Evolutionary conservation across 1,140 invertebrate species (phyloP), one percentile per base, ranked within the genome.

Genomic region (Polypedilum pembai): DNA sequence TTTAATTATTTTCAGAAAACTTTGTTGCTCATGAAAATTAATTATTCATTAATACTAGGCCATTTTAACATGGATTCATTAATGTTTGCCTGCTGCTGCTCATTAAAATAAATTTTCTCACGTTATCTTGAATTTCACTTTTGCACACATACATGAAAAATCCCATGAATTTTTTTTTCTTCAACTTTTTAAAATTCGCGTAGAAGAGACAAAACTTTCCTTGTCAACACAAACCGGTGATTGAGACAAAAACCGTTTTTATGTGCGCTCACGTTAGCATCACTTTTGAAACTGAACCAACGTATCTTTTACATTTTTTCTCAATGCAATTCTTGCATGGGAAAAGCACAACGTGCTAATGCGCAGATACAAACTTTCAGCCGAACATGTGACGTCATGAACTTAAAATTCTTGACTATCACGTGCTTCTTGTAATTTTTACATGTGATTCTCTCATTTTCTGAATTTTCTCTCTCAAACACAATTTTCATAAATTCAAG

Each of bases 301-400:
- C n/a, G n/a, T n/a, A n/a, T n/a, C 1, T 56, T 12, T 15, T 56
- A 3, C 45, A 56, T n/a, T 4, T 56, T 56, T 12, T 56, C 12
- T n/a, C 45, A 56, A 56, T 56, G 17, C n/a, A 7, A 2, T 17
- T 18, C 63, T 21, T 8, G 65, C 17, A n/a, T 8, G 65, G 65
- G 20, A 69, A 10, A 18, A 8, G 8, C n/a, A 69, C 17, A 69
- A 21, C 17, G 8, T 69, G 7, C 4, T 10, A 18, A 0, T 69
- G 65, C 65, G 65, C 65, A 69, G 5, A 10, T 21, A 20, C 65
- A 69, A 18, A 69, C 17, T 69, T 69, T 20, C 7, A 56, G 12
- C 45, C 20, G 65, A 69, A 20, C 17, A 3, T 69, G 65, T 69
- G 65, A 69, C 17, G 65, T 69, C 65, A 69, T 69, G 10, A 69